These are phyloP conservation scores for Brachypteracias leptosomus DNA, from an alignment of 2,113 vertebrate species.

Conservation along the genomic window DNA sequence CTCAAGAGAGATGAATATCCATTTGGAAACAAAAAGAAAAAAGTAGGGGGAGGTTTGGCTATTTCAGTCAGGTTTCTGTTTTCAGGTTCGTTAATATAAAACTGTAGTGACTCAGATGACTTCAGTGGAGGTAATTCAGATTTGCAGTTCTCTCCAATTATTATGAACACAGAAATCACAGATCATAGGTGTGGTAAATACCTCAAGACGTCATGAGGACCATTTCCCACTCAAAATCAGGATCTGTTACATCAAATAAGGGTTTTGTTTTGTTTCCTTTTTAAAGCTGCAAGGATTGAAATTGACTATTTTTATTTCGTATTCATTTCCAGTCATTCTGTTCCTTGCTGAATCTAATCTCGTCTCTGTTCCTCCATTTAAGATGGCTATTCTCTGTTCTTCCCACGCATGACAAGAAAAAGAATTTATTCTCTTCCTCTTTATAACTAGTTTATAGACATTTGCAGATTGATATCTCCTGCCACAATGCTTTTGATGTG, in stretches of 20 bases:
- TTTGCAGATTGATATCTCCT: not conserved
- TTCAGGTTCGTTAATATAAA: not conserved
- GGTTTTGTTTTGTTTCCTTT: not conserved
- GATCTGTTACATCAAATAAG: not conserved
- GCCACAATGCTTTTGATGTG: not conserved
- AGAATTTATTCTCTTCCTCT: not conserved
- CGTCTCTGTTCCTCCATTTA: not conserved
- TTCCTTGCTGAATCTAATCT: not conserved
- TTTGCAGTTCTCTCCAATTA: not conserved
- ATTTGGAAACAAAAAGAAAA: not conserved
- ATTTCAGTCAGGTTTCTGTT: not conserved
- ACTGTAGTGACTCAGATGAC: not conserved
- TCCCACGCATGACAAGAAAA: not conserved
- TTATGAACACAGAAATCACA: not conserved
- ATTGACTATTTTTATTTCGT: not conserved
- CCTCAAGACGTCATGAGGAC: not conserved
- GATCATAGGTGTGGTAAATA: not conserved
- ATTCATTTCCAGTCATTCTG: not conserved
- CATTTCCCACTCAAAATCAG: not conserved
- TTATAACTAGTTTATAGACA: not conserved
- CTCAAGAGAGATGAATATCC: not conserved
- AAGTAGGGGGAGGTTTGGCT: rapidly evolving
- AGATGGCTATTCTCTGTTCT: not conserved
- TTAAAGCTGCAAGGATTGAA: not conserved
- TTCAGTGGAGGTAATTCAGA: not conserved